phyloP scores from a whole-genome alignment of 2,113 vertebrate species.

The Ailurus styani region DNA sequence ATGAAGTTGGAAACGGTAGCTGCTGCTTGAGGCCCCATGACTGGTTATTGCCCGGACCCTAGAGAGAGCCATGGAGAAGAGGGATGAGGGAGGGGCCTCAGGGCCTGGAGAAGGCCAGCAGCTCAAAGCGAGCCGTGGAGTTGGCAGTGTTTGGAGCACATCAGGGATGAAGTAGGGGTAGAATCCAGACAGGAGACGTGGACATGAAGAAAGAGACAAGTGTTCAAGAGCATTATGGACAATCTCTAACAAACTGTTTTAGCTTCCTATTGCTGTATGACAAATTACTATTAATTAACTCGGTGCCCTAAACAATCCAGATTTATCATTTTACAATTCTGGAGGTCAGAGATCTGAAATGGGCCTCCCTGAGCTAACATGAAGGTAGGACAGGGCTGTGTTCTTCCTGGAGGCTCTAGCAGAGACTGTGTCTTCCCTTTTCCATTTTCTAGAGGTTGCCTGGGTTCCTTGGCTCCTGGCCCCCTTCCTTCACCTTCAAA shows the following conservation, averaged over 20 bases:
- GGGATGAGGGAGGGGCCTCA: neutral
- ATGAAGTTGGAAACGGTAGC: neutral
- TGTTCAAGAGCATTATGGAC: neutral
- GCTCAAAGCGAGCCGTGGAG: neutral
- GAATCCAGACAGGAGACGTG: neutral
- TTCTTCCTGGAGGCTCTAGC: neutral
- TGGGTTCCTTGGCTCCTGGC: neutral
- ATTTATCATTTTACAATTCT: neutral
- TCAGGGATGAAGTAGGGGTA: neutral
- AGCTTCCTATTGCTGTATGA: neutral
- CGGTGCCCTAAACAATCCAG: neutral
- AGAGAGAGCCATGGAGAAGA: neutral
- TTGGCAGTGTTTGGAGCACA: neutral
- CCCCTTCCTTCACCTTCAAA: neutral
- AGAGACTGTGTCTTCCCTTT: neutral
- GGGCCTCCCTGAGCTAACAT: neutral
- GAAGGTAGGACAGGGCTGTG: neutral
- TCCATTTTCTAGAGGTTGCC: neutral
- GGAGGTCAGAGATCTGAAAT: neutral
- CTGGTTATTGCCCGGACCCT: neutral
- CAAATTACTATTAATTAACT: neutral
- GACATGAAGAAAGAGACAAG: neutral
- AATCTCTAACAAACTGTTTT: neutral
- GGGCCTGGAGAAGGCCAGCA: neutral
- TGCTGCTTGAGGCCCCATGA: neutral